A percentile compares a stretch with the other conserved stretches of the same genome.
phyloP scores from a whole-genome alignment of 2,113 vertebrate genomes.

The Platysternon megacephalum region DNA sequence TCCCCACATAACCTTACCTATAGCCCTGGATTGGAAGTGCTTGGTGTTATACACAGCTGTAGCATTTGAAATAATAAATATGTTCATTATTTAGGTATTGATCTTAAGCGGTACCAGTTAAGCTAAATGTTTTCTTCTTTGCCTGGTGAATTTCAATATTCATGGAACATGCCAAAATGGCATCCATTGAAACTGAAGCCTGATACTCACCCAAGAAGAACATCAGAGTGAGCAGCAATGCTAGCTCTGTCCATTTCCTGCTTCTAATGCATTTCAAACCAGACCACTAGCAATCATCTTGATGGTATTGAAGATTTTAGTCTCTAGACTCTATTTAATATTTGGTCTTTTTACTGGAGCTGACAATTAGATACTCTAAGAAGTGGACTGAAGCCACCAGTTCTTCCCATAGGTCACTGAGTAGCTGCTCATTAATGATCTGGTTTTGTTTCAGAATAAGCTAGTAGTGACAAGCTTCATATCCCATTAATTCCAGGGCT shows the following conservation, averaged over 20 bases:
- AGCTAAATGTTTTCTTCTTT: background rate
- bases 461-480: conserved; percentile 3
- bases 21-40: background rate
- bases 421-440: background rate
- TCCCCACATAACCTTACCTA: background rate
- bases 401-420: conserved; percentile 2
- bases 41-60: background rate
- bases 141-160: background rate
- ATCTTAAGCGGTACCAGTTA: background rate
- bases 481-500: conserved; percentile 1
- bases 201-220: background rate
- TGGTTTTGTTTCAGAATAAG: conserved; percentile 12
- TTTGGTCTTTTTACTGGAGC: background rate
- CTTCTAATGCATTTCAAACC: background rate
- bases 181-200: background rate
- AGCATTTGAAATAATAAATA: background rate
- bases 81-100: background rate
- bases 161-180: background rate
- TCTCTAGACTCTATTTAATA: background rate
- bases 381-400: background rate
- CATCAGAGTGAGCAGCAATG: background rate
- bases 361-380: background rate
- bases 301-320: background rate
- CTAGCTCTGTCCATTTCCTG: background rate
- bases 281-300: background rate